Conservation (phyloP, 2,888 invertebrate genomes). For the Acrocyrtus sp. region DNA sequence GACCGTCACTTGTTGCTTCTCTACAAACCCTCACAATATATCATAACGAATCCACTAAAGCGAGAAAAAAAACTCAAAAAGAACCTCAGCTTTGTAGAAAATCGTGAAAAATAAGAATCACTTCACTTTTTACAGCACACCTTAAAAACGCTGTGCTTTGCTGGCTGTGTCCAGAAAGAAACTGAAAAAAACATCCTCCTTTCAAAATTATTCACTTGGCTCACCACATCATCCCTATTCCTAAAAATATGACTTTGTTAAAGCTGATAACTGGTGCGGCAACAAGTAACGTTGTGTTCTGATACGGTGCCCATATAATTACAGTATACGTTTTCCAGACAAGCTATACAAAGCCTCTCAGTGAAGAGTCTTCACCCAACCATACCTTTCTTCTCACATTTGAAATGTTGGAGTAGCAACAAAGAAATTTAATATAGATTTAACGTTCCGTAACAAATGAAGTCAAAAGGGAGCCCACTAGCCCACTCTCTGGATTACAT, state of each 20-base stretch:
- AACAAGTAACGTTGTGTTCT: constrained; percentile 2
- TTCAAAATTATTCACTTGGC: too few relatives aligned
- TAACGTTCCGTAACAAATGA: constrained; percentile 28
- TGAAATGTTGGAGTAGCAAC: background rate
- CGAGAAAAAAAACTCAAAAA: background rate
- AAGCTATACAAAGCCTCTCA: background rate
- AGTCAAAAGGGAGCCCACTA: constrained; percentile 13
- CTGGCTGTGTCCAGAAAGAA: constrained; percentile 18
- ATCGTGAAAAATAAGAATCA: background rate
- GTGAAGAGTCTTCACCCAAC: background rate
- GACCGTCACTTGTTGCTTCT: background rate
- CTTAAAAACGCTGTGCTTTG: background rate
- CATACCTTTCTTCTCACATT: background rate
- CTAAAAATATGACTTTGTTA: too few relatives aligned
- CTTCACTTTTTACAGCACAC: too few relatives aligned
- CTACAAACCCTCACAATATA: background rate
- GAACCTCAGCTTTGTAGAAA: background rate
- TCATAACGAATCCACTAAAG: background rate
- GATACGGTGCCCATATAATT: background rate
- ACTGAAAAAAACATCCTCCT: constrained; percentile 17
- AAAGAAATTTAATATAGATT: constrained; percentile 33
- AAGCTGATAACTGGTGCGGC: too few relatives aligned
- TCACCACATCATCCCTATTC: too few relatives aligned
- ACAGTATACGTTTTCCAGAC: background rate
- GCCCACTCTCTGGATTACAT: background rate